Evolutionary conservation across 2,113 vertebrate species (phyloP).

Genomic region (Rhinichthys klamathensis): DNA sequence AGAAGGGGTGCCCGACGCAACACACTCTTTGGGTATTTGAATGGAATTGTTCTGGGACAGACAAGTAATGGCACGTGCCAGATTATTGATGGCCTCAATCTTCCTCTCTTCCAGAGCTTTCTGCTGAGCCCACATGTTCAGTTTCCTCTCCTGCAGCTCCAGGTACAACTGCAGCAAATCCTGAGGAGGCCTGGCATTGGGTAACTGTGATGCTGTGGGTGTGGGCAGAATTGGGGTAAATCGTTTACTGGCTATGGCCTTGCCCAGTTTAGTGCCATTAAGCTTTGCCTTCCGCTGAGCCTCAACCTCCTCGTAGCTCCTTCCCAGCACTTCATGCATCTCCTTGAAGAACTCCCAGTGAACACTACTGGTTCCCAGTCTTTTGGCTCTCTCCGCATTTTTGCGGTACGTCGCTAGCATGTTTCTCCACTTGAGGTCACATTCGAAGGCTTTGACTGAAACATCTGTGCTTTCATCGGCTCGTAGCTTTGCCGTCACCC

Average conservation of each 20-base stretch:
- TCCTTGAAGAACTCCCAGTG: constrained; percentile 80
- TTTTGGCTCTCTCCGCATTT: constrained; percentile 72
- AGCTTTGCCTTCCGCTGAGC: constrained; percentile 69
- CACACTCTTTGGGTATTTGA: constrained; percentile 57
- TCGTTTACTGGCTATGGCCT: constrained; percentile 69
- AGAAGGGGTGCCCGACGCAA: background rate
- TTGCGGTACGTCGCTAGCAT: constrained; percentile 79
- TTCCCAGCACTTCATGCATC: constrained; percentile 75
- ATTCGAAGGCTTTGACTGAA: constrained; percentile 74
- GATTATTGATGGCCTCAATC: constrained; percentile 79
- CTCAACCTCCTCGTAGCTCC: constrained; percentile 71
- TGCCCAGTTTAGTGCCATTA: constrained; percentile 64
- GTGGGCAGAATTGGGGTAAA: constrained; percentile 77
- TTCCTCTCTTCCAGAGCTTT: constrained; percentile 78
- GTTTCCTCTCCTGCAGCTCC: constrained; percentile 80
- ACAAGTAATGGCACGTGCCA: constrained; percentile 76
- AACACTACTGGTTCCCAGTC: constrained; percentile 66
- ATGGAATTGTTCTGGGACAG: constrained; percentile 68
- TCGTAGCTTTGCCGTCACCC: constrained; percentile 67
- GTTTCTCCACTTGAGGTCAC: constrained; percentile 81
- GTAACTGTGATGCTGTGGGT: constrained; percentile 47
- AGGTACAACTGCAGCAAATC: constrained; percentile 79
- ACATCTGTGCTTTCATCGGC: constrained; percentile 59
- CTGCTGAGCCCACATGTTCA: constrained; percentile 81
- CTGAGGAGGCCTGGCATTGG: constrained; percentile 66